phyloP scores from a whole-genome alignment of 2,113 vertebrate genomes.

The Podarcis cretensis region DNA sequence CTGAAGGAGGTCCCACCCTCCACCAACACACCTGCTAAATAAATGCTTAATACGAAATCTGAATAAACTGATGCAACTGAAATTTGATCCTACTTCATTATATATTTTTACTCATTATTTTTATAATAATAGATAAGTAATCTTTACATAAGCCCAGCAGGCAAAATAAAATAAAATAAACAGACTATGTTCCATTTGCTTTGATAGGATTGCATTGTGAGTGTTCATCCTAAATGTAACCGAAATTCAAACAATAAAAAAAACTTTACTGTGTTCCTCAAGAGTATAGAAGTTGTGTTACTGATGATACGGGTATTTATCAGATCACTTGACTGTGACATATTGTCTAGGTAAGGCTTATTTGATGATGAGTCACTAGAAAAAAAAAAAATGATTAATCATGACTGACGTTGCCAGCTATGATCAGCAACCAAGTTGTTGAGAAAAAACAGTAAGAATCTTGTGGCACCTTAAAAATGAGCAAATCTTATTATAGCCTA shows the following conservation, averaged over 20 bases:
- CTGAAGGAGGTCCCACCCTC: constrained; percentile 68
- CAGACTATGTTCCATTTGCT: constrained; percentile 63
- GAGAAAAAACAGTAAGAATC: neutral
- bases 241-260: constrained; percentile 79
- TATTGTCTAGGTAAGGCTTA: constrained; percentile 51
- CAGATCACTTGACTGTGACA: constrained; percentile 43
- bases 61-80: constrained; percentile 64
- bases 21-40: constrained; percentile 70
- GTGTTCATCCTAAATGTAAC: constrained; percentile 76
- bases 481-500: neutral
- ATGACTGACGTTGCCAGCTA: constrained; percentile 19
- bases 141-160: constrained; percentile 57
- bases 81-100: constrained; percentile 50
- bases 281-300: constrained; percentile 65
- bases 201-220: constrained; percentile 73
- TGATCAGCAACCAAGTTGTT: neutral
- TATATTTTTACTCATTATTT: constrained; percentile 26
- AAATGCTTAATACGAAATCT: constrained; percentile 65
- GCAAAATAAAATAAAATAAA: constrained; percentile 60
- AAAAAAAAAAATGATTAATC: constrained; percentile 46
- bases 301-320: constrained; percentile 52
- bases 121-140: constrained; percentile 42
- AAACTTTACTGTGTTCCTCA: constrained; percentile 73
- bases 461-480: neutral
- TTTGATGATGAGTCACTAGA: constrained; percentile 59